phyloP scores from a whole-genome alignment of 2,888 invertebrate species.

The Drosophila affinis region DNA sequence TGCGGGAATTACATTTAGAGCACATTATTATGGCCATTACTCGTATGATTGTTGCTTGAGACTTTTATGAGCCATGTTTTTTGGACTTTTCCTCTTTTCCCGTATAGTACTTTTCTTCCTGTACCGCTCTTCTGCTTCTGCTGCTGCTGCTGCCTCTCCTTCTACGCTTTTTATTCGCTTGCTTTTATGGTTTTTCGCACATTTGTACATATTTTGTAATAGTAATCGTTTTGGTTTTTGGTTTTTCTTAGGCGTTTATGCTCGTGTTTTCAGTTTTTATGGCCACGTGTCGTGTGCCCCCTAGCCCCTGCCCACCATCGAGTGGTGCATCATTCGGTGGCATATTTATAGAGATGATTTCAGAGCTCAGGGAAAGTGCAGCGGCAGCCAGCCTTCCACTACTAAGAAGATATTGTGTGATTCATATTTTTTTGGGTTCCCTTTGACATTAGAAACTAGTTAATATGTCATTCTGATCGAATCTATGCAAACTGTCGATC shows the following conservation, averaged over 20 bases:
- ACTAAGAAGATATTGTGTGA: too few relatives aligned
- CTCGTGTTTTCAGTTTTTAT: slow-evolving; percentile 27
- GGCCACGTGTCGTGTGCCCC: slow-evolving; percentile 9
- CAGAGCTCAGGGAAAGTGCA: slow-evolving; percentile 17
- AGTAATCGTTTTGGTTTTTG: slow-evolving; percentile 21
- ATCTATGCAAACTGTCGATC: not conserved
- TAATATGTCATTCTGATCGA: too few relatives aligned
- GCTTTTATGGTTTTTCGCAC: slow-evolving; percentile 34
- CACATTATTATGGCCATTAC: slow-evolving; percentile 48
- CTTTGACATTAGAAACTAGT: not conserved
- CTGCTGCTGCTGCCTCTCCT: not conserved
- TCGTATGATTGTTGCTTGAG: slow-evolving; percentile 17
- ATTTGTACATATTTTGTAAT: slow-evolving; percentile 50
- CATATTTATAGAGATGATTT: slow-evolving; percentile 70
- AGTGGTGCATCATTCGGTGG: slow-evolving; percentile 50
- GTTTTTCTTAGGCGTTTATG: slow-evolving; percentile 42
- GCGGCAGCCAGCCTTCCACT: slow-evolving; percentile 6
- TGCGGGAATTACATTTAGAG: slow-evolving; percentile 37
- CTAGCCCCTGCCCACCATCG: slow-evolving; percentile 3
- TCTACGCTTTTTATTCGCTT: slow-evolving; percentile 41
- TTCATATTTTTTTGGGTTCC: not conserved
- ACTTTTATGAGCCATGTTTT: slow-evolving; percentile 60
- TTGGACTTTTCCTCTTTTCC: slow-evolving; percentile 42
- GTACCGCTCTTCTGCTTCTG: not conserved
- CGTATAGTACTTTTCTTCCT: slow-evolving; percentile 19